These are phyloP conservation scores for Mustela erminea DNA, from an alignment of 2,797 vertebrate genomes.

Conservation along the genomic window DNA sequence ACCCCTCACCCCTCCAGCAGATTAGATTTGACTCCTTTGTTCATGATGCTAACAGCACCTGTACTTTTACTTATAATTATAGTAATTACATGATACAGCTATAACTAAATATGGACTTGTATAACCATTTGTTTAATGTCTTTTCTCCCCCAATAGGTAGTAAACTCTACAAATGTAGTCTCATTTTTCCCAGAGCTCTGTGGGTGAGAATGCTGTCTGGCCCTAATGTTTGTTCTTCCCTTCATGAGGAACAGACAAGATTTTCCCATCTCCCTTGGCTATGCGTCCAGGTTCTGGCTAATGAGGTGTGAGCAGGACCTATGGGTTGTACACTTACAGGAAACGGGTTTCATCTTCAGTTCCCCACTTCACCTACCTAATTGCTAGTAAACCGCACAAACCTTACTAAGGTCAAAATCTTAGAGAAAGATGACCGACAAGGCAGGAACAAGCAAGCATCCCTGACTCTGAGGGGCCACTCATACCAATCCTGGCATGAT, in stretches of 20 bases:
- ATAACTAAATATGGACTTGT: not conserved
- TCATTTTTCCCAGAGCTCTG: not conserved
- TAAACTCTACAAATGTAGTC: not conserved
- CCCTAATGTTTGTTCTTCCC: not conserved
- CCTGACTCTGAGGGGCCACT: not conserved
- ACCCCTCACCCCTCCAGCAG: not conserved
- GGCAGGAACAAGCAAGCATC: not conserved
- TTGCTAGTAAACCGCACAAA: not conserved
- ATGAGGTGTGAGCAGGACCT: not conserved
- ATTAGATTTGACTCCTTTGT: not conserved
- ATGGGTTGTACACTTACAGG: not conserved
- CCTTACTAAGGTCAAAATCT: not conserved
- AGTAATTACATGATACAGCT: not conserved
- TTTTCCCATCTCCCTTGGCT: not conserved
- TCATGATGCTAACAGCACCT: not conserved
- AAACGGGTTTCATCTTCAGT: not conserved
- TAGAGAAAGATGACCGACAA: not conserved
- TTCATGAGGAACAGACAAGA: not conserved
- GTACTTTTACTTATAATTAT: not conserved
- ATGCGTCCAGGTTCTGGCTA: not conserved
- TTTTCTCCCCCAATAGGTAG: not conserved
- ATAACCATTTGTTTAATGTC: not conserved
- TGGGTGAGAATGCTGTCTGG: constrained; percentile 26
- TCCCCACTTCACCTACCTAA: constrained; percentile 34
- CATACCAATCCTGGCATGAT: not conserved